Base-by-base conservation (phyloP, 2,113 vertebrate species). In the Sebastes schlegelii region DNA sequence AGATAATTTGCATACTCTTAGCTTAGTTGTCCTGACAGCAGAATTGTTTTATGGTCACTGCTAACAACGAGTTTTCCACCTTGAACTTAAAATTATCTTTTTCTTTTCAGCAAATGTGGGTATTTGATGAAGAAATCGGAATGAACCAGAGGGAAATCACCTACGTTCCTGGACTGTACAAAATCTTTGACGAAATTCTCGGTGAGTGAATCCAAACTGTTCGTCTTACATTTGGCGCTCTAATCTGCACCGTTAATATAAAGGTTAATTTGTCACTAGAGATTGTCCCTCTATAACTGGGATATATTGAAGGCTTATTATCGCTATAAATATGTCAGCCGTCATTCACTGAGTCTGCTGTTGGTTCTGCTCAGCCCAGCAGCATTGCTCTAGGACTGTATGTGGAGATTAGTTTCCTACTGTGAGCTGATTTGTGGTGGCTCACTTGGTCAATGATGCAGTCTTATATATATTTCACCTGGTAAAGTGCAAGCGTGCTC, bases 101-200 rank as follows among this genome's bases (percentile, higher is more conserved):
- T 84, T 80, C 83, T 77, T 42, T 96, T 52, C 90, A 99, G 98
- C 87, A 96, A 93, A 98, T 99, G 98, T 99, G 98, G 98, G 98
- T 99, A 62, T 99, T 97, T 90, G 98, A 99, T 93, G 98, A 99
- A 93, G 98, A 99, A 5, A 80, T 96, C 2, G 98, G 98, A 85
- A 99, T 99, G 98, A 99, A 99, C 92, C 96, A 96, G 93, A 96
- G 98, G 91, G 98, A 99, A 80, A 96, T 99, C 92, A 98, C 98
- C 13, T 99, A 96, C 87, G 98, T 99, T 84, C 98, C 98, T 43
- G 98, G 98, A 86, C 95, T 99, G 51, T 99, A 99, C 93, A 99
- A 99, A 95, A 99, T 99, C 92, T 99, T 99, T 95, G 98, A 99
- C 96, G 98, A 99, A 95, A 99, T 99, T 88, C 96, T 99, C 9